A percentile compares a stretch with the other conserved stretches of the same genome.
phyloP scores from a whole-genome alignment of 2,113 vertebrate species.

The Odontesthes bonariensis region DNA sequence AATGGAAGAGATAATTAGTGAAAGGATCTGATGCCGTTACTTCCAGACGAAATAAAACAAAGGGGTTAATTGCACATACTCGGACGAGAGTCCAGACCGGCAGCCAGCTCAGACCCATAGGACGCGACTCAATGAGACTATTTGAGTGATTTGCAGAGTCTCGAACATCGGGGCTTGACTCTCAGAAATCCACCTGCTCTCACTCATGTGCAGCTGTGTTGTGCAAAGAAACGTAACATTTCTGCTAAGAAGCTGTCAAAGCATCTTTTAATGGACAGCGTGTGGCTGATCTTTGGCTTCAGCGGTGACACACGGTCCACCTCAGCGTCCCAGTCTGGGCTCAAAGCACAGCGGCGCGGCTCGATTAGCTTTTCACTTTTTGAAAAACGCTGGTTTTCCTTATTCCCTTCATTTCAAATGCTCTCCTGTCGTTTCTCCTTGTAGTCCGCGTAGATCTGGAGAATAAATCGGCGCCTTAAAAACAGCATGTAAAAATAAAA shows the following conservation, averaged over 20 bases:
- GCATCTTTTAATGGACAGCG: not conserved
- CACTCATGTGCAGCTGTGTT: not conserved
- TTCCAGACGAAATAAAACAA: slow-evolving; percentile 80
- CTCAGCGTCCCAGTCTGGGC: not conserved
- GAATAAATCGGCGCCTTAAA: slow-evolving; percentile 6
- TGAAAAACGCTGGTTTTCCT: not conserved
- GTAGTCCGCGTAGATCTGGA: not conserved
- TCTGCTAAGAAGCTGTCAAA: slow-evolving; percentile 18
- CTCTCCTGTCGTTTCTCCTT: slow-evolving; percentile 15
- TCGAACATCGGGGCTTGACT: not conserved
- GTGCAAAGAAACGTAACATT: not conserved
- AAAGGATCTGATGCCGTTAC: slow-evolving; percentile 79
- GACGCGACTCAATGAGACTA: too few relatives aligned
- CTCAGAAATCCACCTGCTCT: not conserved
- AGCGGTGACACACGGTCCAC: slow-evolving; percentile 6
- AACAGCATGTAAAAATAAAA: not conserved
- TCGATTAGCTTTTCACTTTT: not conserved
- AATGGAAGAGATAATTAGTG: slow-evolving; percentile 25
- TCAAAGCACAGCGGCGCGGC: too few relatives aligned
- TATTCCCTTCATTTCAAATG: slow-evolving; percentile 28
- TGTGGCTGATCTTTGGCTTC: slow-evolving; percentile 65
- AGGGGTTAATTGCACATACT: slow-evolving; percentile 88
- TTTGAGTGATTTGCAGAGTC: too few relatives aligned
- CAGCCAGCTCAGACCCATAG: not conserved
- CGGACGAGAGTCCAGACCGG: slow-evolving; percentile 51